These are phyloP conservation scores for Rugalucina vietnamica DNA, from an alignment of 2,888 invertebrate species.

Conservation along the genomic window DNA sequence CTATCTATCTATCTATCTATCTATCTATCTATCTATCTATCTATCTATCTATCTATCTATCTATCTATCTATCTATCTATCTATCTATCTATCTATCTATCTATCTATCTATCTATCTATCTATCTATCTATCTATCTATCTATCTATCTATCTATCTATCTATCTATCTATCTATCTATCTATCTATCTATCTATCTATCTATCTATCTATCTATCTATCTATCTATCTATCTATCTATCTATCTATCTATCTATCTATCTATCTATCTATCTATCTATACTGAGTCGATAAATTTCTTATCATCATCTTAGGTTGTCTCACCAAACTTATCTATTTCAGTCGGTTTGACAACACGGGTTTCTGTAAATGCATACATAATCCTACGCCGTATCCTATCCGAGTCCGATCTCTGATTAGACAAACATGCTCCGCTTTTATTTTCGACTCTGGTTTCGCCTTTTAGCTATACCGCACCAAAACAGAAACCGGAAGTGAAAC, in stretches of 20 bases:
- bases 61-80: background rate
- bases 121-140: background rate
- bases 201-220: background rate
- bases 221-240: background rate
- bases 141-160: background rate
- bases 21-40: background rate
- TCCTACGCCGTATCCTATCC: background rate
- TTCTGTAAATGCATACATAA: background rate
- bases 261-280: background rate
- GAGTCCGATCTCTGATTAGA: too few relatives aligned
- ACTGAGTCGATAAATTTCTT: background rate
- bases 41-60: background rate
- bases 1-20: background rate
- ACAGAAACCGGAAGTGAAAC: constrained; percentile 62
- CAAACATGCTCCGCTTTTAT: too few relatives aligned
- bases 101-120: background rate
- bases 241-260: background rate
- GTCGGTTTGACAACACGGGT: background rate
- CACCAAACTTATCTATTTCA: background rate
- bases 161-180: background rate
- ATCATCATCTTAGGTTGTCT: background rate
- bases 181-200: background rate
- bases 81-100: background rate
- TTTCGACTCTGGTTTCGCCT: background rate
- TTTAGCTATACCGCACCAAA: constrained; percentile 4